Evolutionary conservation across 2,888 invertebrate genomes (phyloP).

Genomic region (Stramonita haemastoma): DNA sequence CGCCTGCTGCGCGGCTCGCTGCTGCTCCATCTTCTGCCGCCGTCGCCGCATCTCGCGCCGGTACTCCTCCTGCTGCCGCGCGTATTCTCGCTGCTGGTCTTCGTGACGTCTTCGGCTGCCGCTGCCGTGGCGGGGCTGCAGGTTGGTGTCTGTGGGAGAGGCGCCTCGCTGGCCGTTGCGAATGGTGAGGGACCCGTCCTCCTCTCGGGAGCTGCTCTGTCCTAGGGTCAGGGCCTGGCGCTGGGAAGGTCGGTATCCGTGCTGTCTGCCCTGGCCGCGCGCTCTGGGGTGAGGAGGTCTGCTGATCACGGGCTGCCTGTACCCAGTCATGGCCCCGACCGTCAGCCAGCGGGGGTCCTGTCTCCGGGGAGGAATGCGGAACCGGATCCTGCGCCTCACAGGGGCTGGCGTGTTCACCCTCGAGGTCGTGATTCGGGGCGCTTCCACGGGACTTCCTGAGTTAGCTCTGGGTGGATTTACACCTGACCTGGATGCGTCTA

Average conservation of each 20-base stretch:
- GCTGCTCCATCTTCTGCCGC: constrained; percentile 33
- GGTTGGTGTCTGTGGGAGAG: not conserved
- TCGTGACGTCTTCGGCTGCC: not conserved
- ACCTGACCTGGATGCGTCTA: not conserved
- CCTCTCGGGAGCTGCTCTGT: not conserved
- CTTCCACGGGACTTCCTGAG: not conserved
- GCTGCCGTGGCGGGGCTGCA: not conserved
- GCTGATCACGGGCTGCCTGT: not conserved
- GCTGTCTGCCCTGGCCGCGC: not conserved
- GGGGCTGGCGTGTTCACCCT: not conserved
- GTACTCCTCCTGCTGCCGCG: constrained; percentile 33
- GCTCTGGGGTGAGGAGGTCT: not conserved
- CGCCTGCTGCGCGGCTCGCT: constrained; percentile 26
- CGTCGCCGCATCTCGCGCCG: constrained; percentile 33
- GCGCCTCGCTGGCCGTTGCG: not conserved
- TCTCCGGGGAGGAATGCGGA: not conserved
- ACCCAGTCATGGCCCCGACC: not conserved
- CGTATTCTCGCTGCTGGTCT: constrained; percentile 21
- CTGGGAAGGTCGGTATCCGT: not conserved
- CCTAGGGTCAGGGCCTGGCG: constrained; percentile 29
- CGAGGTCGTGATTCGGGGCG: not conserved
- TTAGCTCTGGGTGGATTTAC: not conserved
- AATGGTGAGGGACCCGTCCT: not conserved
- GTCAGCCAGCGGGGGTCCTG: not conserved
- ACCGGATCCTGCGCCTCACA: not conserved